Conservation (phyloP, 2,797 vertebrate genomes). For the Poeciliopsis infans region DNA sequence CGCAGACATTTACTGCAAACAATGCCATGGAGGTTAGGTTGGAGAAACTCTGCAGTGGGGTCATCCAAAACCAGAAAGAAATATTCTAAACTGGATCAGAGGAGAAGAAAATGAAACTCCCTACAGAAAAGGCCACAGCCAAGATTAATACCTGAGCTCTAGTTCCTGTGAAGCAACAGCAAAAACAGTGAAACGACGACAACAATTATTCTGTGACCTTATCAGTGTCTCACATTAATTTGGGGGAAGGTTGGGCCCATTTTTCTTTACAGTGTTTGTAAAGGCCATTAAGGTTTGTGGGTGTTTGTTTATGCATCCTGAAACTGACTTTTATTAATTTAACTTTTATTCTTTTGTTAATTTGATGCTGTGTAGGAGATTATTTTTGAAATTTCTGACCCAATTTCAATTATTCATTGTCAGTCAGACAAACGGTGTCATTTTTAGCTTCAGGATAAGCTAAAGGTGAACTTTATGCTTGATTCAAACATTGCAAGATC, state of each 20-base stretch:
- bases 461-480: background rate
- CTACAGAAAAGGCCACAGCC: background rate
- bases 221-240: background rate
- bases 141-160: background rate
- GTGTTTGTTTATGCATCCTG: background rate
- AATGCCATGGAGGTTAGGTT: slow-evolving; percentile 27
- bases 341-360: background rate
- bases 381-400: background rate
- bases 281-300: background rate
- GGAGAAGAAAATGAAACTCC: background rate
- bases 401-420: background rate
- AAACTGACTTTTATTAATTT: background rate
- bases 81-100: background rate
- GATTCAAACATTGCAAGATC: background rate
- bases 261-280: background rate
- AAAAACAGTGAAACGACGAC: background rate
- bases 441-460: background rate
- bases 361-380: background rate
- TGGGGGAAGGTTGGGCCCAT: background rate
- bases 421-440: background rate
- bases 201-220: slow-evolving; percentile 4
- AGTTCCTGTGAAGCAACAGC: background rate
- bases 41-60: slow-evolving; percentile 3
- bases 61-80: background rate
- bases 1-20: slow-evolving; percentile 33